These are phyloP conservation scores for Serilophus lunatus DNA, from an alignment of 2,113 vertebrate genomes.

Conservation along the genomic window DNA sequence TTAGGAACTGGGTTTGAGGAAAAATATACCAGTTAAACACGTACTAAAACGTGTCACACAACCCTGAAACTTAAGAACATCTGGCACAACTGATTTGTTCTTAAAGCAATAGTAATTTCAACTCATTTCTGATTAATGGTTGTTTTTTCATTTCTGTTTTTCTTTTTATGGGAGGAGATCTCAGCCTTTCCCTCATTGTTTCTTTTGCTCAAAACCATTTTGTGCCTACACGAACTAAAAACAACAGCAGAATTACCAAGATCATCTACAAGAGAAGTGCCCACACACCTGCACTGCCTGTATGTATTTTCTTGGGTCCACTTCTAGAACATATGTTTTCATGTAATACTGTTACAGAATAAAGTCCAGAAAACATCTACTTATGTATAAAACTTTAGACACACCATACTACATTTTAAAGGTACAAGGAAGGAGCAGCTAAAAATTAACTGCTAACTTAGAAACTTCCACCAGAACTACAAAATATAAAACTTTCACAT, in stretches of 20 bases:
- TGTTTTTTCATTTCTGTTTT: not conserved
- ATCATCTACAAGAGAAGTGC: not conserved
- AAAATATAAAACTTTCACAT: not conserved
- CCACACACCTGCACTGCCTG: not conserved
- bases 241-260: not conserved
- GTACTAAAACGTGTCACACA: not conserved
- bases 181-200: not conserved
- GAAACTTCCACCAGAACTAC: not conserved
- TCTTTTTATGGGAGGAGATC: not conserved
- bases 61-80: not conserved
- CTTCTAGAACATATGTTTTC: not conserved
- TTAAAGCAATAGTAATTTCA: not conserved
- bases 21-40: not conserved
- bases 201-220: not conserved
- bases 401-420: not conserved
- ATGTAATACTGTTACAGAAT: not conserved
- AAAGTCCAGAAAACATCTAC: not conserved
- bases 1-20: not conserved
- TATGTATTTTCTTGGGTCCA: not conserved
- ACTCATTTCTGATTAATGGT: not conserved
- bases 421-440: not conserved
- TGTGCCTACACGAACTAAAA: not conserved
- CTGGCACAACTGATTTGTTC: not conserved
- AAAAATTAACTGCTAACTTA: not conserved
- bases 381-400: not conserved